These are phyloP conservation scores for Barnardius zonarius DNA, from an alignment of 2,113 vertebrate species.

Conservation along the genomic window DNA sequence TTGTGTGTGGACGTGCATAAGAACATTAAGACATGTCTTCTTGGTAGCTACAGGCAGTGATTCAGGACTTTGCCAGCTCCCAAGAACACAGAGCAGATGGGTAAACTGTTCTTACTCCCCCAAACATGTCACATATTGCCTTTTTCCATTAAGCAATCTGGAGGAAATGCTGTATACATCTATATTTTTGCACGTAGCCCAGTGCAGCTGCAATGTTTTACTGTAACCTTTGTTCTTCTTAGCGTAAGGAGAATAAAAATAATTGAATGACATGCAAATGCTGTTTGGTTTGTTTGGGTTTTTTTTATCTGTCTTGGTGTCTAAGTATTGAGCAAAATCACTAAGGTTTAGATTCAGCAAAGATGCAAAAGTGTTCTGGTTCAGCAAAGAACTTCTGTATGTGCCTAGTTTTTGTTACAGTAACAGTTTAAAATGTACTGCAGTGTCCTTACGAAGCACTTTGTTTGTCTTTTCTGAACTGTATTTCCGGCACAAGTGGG, in stretches of 20 bases:
- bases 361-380: not conserved
- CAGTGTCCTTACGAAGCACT: not conserved
- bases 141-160: not conserved
- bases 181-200: not conserved
- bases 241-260: not conserved
- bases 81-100: not conserved
- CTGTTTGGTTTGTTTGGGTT: not conserved
- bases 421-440: not conserved
- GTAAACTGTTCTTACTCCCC: not conserved
- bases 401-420: not conserved
- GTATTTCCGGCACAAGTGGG: not conserved
- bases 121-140: not conserved
- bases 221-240: not conserved
- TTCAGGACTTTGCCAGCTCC: not conserved
- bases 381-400: not conserved
- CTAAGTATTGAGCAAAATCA: not conserved
- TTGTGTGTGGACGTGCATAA: not conserved
- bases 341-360: not conserved
- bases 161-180: not conserved
- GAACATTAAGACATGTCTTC: not conserved
- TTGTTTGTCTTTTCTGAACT: not conserved
- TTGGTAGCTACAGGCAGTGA: not conserved
- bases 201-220: not conserved
- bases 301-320: not conserved
- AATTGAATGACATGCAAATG: not conserved